Conservation (phyloP, 2,113 vertebrate species). For the zebrafish (Danio rerio) region DNA sequence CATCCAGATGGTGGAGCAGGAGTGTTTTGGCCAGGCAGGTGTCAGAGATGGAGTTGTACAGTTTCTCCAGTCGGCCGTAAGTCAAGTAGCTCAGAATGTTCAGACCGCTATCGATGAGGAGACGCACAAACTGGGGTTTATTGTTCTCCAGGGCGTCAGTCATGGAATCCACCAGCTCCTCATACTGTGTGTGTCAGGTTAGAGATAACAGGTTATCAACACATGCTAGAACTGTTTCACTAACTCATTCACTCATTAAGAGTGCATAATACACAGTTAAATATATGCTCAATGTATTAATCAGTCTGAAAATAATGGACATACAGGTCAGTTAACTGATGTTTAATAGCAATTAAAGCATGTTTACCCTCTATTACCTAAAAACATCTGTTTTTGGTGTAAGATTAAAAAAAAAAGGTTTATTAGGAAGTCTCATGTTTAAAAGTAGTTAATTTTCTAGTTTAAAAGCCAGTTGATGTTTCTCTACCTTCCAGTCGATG, state of each 20-base stretch:
- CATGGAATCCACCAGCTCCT: conserved; percentile 84
- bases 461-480: background rate
- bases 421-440: too few species aligned
- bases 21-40: conserved; percentile 73
- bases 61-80: conserved; percentile 74
- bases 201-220: background rate
- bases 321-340: background rate
- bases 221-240: background rate
- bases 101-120: conserved; percentile 86
- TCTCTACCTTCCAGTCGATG: conserved; percentile 85
- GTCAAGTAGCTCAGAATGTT: conserved; percentile 85
- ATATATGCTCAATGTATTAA: background rate
- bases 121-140: conserved; percentile 86
- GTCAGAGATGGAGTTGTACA: conserved; percentile 77
- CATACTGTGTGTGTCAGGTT: conserved; percentile 62
- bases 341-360: background rate
- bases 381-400: background rate
- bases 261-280: background rate
- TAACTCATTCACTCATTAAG: background rate
- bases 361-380: background rate
- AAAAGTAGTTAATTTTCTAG: too few species aligned
- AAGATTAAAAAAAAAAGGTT: too few species aligned
- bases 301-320: background rate
- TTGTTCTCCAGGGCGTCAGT: conserved; percentile 85
- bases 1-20: conserved; percentile 72